Conservation (phyloP, 2,797 vertebrate species). For the Hippocampus kuda region DNA sequence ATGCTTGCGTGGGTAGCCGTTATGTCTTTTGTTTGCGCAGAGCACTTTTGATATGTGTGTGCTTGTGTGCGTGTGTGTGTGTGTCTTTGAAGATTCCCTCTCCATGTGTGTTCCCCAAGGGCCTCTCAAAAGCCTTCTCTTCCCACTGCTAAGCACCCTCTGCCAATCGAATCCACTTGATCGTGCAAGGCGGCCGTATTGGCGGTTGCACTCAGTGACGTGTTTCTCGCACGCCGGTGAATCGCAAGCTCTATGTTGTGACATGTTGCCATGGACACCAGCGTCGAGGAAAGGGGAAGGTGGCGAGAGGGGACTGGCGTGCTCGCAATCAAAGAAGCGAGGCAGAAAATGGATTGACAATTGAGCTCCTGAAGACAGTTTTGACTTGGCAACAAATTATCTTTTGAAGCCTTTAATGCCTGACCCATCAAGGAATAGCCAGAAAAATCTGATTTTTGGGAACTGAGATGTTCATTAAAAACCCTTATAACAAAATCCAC, state of each 20-base stretch:
- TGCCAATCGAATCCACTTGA: background rate
- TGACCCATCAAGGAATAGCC: too few relatives aligned
- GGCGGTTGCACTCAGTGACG: background rate
- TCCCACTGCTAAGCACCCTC: too few relatives aligned
- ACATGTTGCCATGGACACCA: background rate
- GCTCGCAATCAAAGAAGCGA: too few relatives aligned
- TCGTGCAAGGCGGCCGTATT: background rate
- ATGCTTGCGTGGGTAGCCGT: conserved; percentile 4
- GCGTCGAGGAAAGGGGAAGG: background rate
- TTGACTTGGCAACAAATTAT: too few relatives aligned
- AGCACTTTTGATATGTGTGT: background rate
- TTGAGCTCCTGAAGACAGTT: background rate
- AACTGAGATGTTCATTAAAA: too few relatives aligned
- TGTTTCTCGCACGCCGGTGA: background rate
- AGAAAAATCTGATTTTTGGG: too few relatives aligned
- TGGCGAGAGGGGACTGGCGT: too few relatives aligned
- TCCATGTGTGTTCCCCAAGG: background rate
- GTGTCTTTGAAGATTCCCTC: background rate
- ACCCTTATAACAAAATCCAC: too few relatives aligned
- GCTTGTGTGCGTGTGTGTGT: background rate
- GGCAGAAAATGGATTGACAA: background rate
- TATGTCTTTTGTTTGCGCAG: conserved; percentile 7
- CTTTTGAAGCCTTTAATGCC: too few relatives aligned
- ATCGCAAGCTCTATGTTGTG: background rate
- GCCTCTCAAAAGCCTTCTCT: too few relatives aligned